Evolutionary conservation across 2,797 vertebrate genomes (phyloP), one percentile per base, ranked within the genome.

Genomic region (Helicolenus hilgendorfi): DNA sequence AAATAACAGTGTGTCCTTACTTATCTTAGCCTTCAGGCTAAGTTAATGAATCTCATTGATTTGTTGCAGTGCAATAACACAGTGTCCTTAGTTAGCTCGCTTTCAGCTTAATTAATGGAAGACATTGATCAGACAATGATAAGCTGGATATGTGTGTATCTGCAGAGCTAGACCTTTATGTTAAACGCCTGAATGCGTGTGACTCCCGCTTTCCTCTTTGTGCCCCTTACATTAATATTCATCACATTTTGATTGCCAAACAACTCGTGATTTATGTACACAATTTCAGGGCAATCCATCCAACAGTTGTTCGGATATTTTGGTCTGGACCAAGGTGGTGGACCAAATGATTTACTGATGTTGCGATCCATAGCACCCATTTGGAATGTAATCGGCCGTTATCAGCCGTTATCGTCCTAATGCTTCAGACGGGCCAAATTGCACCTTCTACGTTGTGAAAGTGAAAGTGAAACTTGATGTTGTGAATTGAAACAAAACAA

Each of bases 21-120:
- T 90, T 81, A 88, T 89, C 60, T 63, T 13, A 13, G 89, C 83
- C 91, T 82, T 82, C 13, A 13, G 89, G 85, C 85, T 81, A 79
- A 90, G 88, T 86, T 60, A 86, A 90, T 85, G 87, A 87, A 89
- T 83, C 56, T 63, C 87, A 94, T 87, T 91, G 90, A 94, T 94
- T 91, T 85, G 85, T 63, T 81, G 79, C 75, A 83, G 88, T 73
- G 74, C 84, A 93, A 86, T 77, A 89, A 81, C n/a, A 24, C 41
- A 6, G 77, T 89, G 83, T 84, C 68, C 72, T 83, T 63, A 49
- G 78, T 88, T 91, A 87, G 83, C 72, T 87, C 26, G 24, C 79
- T 78, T 85, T 68, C 63, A 83, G 72, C 77, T 77, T 91, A 92
- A 92, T 92, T 88, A 85, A 89, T 87, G 58, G 75, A 82, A 78